Base-by-base conservation (phyloP, 37 sponge, comb jelly and placozoan species). In the Ianthella basta region DNA sequence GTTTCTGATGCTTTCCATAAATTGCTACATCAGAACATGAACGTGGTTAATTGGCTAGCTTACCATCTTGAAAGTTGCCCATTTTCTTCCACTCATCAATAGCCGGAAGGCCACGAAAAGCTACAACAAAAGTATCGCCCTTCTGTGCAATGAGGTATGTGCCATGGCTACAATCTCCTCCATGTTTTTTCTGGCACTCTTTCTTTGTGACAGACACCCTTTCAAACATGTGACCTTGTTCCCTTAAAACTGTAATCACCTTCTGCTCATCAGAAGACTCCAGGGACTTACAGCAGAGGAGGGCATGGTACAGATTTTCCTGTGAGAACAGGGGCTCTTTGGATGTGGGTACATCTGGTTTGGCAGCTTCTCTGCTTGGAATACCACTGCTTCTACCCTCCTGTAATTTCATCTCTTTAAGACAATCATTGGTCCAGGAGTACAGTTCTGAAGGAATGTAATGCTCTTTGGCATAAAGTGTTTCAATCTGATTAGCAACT, bases 131-230 rank as follows among this genome's bases (percentile, higher is more conserved):
- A 33, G 55, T 81, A 21, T 87, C 63, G 0, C 60, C 40, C 34
- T 70, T 60, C 44, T 61, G 83, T 24, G 91, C 91, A 61, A 91
- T 91, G 15, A 87, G 23, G 73, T 87, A 91, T 10, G 25, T 80
- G 19, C 84, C 88, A 18, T 79, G 40, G 30, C 57, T 66, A 14
- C 59, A 53, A 18, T 69, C 70, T 18, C 27, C 35, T 1, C 70
- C 34, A 30, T 69, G 70, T 33, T 37, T 68, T 0, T 57, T 63
- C 55, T 77, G 40, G 16, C 68, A 75, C 23, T 81, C 61, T 34
- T 32, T 60, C 15, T 79, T 54, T 0, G 91, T 80, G 61, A 90
- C 39, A 38, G 90, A 90, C 24, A 79, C 80, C 53, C 87, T 83
- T 24, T 83, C 64, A 23, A 91, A 60, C 29, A 21, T 29, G 57